These are phyloP conservation scores for Phenganax marumi DNA, from an alignment of 92 coral and sea anemone genomes.

Conservation along the genomic window DNA sequence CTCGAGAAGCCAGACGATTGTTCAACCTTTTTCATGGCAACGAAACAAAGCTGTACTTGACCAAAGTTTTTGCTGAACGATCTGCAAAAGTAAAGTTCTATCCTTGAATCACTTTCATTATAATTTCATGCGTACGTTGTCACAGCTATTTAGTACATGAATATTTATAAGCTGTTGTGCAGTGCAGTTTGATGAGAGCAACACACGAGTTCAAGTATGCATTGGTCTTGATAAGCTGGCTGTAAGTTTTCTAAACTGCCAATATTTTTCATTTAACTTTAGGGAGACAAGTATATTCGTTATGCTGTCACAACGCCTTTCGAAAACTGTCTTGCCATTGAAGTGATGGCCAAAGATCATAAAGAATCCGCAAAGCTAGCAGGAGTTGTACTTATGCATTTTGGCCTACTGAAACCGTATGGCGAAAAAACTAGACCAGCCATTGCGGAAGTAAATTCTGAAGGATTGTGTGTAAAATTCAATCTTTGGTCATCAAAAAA, in stretches of 20 bases:
- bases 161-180: not conserved
- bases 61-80: conserved; percentile 13
- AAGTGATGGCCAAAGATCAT: conserved; percentile 10
- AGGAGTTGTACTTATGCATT: conserved; percentile 13
- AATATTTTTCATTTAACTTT: not conserved
- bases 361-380: conserved; percentile 30
- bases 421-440: conserved; percentile 8
- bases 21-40: conserved; percentile 18
- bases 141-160: not conserved
- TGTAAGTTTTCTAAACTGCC: too few species aligned
- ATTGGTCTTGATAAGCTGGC: too few species aligned
- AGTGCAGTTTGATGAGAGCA: too few species aligned
- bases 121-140: not conserved
- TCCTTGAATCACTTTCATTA: not conserved
- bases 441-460: conserved; percentile 1
- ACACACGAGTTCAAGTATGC: too few species aligned
- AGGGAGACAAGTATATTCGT: not conserved
- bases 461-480: conserved; percentile 3
- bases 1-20: conserved; percentile 15
- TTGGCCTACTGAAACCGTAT: conserved; percentile 18
- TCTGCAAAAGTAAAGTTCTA: not conserved
- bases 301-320: conserved; percentile 1
- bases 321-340: conserved; percentile 6
- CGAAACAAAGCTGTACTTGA: conserved; percentile 17
- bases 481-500: conserved; percentile 19